phyloP scores from a whole-genome alignment of 2,797 vertebrate genomes.

The Vespertilio murinus region DNA sequence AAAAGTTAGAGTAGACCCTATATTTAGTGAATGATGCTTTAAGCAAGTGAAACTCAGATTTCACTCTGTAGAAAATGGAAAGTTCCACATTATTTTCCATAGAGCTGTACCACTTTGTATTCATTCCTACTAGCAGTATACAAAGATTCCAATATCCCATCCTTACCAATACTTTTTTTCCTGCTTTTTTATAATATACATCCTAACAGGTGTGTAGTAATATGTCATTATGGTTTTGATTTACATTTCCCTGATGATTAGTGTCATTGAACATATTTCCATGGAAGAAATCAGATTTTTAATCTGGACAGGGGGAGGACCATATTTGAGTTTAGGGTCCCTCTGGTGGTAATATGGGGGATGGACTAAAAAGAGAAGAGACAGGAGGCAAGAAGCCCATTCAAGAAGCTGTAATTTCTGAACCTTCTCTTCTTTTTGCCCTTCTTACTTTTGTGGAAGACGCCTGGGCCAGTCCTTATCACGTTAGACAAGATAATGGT shows the following conservation, averaged over 20 bases:
- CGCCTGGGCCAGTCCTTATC: no score
- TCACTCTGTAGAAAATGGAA: not conserved
- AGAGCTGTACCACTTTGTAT: not conserved
- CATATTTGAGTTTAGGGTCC: slow-evolving; percentile 49
- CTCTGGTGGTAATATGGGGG: slow-evolving; percentile 37
- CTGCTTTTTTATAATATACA: not conserved
- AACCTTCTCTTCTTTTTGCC: not conserved
- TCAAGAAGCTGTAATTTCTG: not conserved
- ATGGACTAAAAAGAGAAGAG: slow-evolving; percentile 1
- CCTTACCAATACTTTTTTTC: not conserved
- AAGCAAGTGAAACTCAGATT: not conserved
- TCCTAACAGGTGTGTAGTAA: not conserved
- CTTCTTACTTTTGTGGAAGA: not conserved
- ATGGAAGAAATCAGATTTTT: slow-evolving; percentile 18
- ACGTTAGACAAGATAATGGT: not conserved
- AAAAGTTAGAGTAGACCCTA: not conserved
- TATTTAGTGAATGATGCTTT: not conserved
- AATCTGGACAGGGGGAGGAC: not conserved
- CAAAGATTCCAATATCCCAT: not conserved
- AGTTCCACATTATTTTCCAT: not conserved
- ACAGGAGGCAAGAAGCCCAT: not conserved
- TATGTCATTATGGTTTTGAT: not conserved
- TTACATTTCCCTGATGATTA: not conserved
- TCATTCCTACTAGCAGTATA: not conserved
- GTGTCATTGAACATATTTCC: not conserved